Conservation (phyloP, 2,113 vertebrate genomes). For the Fukomys damarensis region DNA sequence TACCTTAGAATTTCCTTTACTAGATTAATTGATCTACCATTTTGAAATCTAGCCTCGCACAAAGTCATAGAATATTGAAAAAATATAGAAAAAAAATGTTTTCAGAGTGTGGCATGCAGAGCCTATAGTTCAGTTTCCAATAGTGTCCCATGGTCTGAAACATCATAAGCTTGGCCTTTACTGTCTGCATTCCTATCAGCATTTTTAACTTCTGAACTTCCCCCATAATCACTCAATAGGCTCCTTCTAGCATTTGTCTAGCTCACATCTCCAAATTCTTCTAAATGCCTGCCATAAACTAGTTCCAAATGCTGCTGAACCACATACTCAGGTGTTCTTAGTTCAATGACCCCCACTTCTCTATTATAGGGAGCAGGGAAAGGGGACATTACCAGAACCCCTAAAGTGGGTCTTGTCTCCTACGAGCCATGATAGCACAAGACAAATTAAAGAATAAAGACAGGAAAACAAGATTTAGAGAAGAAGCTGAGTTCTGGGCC, state of each 20-base stretch:
- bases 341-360: neutral
- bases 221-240: neutral
- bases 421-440: too few relatives aligned
- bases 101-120: neutral
- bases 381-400: too few relatives aligned
- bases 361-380: neutral
- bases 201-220: neutral
- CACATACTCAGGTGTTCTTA: neutral
- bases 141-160: neutral
- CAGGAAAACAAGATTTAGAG: too few relatives aligned
- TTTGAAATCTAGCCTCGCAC: neutral
- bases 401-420: too few relatives aligned
- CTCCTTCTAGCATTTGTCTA: neutral
- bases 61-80: neutral
- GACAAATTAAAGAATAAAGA: too few relatives aligned
- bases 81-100: neutral
- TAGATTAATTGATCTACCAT: neutral
- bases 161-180: neutral
- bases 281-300: neutral
- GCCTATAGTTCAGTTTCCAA: neutral
- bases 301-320: neutral
- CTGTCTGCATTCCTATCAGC: neutral
- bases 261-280: neutral
- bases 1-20: neutral
- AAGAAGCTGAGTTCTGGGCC: too few relatives aligned